Evolutionary conservation across 2,113 vertebrate genomes (phyloP).

Genomic region (Zosterops pallidus): DNA sequence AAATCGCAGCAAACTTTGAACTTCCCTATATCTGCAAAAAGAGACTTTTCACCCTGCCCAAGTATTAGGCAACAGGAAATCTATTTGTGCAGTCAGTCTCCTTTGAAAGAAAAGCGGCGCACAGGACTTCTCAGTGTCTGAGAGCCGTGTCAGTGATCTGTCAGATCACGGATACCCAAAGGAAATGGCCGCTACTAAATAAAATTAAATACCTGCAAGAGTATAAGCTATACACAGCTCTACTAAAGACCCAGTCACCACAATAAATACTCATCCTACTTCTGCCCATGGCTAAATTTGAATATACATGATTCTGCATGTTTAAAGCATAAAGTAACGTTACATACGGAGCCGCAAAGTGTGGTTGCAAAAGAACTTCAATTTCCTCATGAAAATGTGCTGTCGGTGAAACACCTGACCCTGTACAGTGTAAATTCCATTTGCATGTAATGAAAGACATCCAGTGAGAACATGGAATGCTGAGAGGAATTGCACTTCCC

Average conservation of each 20-base stretch:
- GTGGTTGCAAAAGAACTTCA: no score
- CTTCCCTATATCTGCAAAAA: not conserved
- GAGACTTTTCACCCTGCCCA: not conserved
- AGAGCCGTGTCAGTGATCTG: not conserved
- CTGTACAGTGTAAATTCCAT: not conserved
- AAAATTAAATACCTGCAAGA: not conserved
- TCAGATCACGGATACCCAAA: not conserved
- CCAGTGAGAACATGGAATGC: not conserved
- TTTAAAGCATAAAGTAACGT: no score
- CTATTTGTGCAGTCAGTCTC: rapidly evolving
- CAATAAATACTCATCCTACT: not conserved
- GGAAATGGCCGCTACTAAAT: rapidly evolving
- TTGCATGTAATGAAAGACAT: no score
- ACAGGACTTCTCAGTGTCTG: not conserved
- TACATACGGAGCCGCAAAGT: rapidly evolving
- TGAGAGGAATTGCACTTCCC: no score
- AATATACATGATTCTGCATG: not conserved
- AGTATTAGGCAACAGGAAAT: no score
- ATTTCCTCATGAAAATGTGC: no score
- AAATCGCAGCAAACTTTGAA: not conserved
- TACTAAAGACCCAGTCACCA: not conserved
- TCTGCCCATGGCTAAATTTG: no score
- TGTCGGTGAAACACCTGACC: not conserved
- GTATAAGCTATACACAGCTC: not conserved
- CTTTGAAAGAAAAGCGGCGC: not conserved